A percentile compares a stretch with the other conserved stretches of the same genome.
Conservation (phyloP, 2,888 invertebrate genomes). For the Pyralis farinalis region DNA sequence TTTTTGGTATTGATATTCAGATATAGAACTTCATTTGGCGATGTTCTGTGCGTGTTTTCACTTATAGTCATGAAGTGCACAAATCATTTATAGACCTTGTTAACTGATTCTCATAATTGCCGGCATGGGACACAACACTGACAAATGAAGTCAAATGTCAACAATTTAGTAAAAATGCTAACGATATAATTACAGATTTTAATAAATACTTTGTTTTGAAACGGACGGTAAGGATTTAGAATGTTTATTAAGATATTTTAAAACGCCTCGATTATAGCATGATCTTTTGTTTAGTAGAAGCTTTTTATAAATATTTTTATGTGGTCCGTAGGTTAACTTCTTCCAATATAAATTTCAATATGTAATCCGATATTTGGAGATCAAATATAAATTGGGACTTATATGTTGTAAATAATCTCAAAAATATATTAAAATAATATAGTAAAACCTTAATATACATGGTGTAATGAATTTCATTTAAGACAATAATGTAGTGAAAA, state of each 20-base stretch:
- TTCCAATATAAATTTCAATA: constrained; percentile 22
- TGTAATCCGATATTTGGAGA: constrained; percentile 25
- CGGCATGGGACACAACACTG: background rate
- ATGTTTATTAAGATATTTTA: constrained; percentile 22
- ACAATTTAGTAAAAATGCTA: constrained; percentile 3
- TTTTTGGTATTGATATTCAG: no score
- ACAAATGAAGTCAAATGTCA: constrained; percentile 9
- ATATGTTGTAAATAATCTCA: constrained; percentile 53
- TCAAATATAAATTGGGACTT: constrained; percentile 32
- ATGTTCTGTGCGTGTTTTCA: no score
- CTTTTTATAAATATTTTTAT: constrained; percentile 15
- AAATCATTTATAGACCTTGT: background rate
- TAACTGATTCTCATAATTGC: no score
- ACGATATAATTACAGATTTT: constrained; percentile 17
- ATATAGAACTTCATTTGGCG: no score
- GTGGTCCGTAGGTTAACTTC: constrained; percentile 29
- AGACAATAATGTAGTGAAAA: constrained; percentile 3
- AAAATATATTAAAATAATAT: constrained; percentile 56
- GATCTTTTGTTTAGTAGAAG: constrained; percentile 19
- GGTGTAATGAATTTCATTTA: constrained; percentile 2
- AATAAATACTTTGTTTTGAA: constrained; percentile 18
- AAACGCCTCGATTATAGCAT: constrained; percentile 15
- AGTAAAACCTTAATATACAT: constrained; percentile 20
- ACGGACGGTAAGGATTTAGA: constrained; percentile 54
- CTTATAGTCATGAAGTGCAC: no score